phyloP scores from a whole-genome alignment of 2,113 vertebrate species.

The Nannobrachium achirus region DNA sequence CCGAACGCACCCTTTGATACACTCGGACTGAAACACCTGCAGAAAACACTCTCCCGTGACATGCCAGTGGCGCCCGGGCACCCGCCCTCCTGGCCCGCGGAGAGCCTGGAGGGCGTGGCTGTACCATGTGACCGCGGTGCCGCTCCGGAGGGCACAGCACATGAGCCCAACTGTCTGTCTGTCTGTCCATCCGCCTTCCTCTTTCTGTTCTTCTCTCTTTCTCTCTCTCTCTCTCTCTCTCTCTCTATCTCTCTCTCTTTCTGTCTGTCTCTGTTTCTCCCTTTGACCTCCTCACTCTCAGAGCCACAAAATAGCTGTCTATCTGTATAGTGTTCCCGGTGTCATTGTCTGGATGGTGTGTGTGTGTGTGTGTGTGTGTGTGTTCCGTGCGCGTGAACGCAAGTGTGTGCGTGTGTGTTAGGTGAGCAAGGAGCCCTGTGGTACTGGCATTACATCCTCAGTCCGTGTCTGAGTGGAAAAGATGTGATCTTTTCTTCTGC shows the following conservation, averaged over 20 bases:
- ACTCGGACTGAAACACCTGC: no score
- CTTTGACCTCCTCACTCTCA: neutral
- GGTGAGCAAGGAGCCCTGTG: conserved; percentile 9
- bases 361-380: conserved; percentile 3
- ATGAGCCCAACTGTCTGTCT: neutral
- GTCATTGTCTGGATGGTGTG: neutral
- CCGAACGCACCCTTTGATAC: no score
- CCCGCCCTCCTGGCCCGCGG: conserved; percentile 11
- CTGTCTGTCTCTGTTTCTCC: no score
- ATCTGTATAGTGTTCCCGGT: neutral
- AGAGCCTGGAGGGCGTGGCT: conserved; percentile 18
- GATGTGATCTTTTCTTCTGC: no score
- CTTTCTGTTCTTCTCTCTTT: conserved; percentile 8
- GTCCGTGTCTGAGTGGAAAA: no score
- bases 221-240: no score
- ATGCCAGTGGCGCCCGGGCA: no score
- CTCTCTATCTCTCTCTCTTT: no score
- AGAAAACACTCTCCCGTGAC: no score
- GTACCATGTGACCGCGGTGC: conserved; percentile 39
- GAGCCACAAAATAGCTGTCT: neutral
- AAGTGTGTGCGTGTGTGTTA: conserved; percentile 22
- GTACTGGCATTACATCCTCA: conserved; percentile 2
- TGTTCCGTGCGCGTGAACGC: no score
- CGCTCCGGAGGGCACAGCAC: conserved; percentile 4
- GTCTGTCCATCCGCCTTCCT: neutral